Base-by-base conservation (phyloP, 2,113 vertebrate species). In the Rhinolophus ferrumequinum region DNA sequence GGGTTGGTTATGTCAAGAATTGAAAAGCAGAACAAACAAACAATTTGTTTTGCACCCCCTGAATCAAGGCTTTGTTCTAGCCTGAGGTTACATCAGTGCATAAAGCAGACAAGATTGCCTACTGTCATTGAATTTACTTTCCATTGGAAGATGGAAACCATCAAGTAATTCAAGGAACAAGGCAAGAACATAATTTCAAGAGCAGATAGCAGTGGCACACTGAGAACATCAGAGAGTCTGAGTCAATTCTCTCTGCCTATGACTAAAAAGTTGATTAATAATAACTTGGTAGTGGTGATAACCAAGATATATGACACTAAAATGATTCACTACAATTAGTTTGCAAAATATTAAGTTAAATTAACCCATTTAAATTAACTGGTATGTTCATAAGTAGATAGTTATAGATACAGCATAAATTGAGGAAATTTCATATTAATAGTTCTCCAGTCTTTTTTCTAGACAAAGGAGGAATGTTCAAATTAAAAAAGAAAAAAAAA, bases 301-400 rank as follows among this genome's bases (percentile, higher is more conserved):
- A 79, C 16, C 19, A 73, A 81, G 22, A 67, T 52, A 1, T 11
- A 67, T 22, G 14, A 92, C 16, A 70, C 33, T 58, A 56, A 77
- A 95, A 73, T 64, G 11, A 84, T 88, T 97, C 33, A 75, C 13
- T 89, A 41, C 72, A 84, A 75, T 90, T 47, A 67, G 10, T 67
- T 86, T 76, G 30, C 12, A 84, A 93, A 90, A 52, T 24, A 54
- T 8, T 41, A 26, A 56, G 12, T 72, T 81, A 88, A 86, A 82
- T 77, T 19, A 91, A 38, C 13, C 8, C 16, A 62, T 52, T 88
- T 92, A 79, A 94, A 73, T 93, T n/a, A 77, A 76, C 35, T 35
- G 38, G 0, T 35, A 19, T 33, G 9, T 72, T 82, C 5, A 30
- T 91, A 94, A 44, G 24, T 69, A 64, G 14, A 67, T 38, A 52